A percentile compares a stretch with the other conserved stretches of the same genome.
These are phyloP conservation scores for Pollenia angustigena DNA, from an alignment of 2,888 invertebrate species.

Conservation along the genomic window DNA sequence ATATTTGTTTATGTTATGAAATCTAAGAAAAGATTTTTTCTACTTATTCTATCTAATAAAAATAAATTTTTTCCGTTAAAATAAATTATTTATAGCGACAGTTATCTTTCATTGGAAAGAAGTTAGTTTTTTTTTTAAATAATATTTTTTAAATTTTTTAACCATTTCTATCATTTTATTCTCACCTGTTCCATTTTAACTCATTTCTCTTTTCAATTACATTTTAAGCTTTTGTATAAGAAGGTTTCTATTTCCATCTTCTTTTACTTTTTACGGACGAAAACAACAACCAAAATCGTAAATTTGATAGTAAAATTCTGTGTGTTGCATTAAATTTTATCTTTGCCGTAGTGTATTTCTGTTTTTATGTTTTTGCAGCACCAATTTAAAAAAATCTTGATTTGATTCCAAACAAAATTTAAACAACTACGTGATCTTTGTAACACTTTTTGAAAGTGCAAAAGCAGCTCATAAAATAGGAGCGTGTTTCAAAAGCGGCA, in stretches of 20 bases:
- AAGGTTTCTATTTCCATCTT: background rate
- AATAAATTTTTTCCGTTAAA: too few relatives aligned
- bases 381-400: conserved; percentile 7
- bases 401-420: conserved; percentile 6
- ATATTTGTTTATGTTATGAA: too few relatives aligned
- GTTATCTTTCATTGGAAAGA: too few relatives aligned
- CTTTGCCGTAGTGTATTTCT: background rate
- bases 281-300: conserved; percentile 48
- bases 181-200: background rate
- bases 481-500: conserved; percentile 9
- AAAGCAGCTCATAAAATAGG: conserved; percentile 1
- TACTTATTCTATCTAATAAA: too few relatives aligned
- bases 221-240: conserved; percentile 13
- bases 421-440: conserved; percentile 8
- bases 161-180: conserved; percentile 15
- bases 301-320: conserved; percentile 64
- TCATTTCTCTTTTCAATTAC: conserved; percentile 8
- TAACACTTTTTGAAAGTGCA: background rate
- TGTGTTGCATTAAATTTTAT: conserved; percentile 60
- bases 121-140: too few relatives aligned
- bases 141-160: too few relatives aligned
- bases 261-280: background rate
- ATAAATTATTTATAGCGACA: too few relatives aligned
- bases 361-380: conserved; percentile 47
- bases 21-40: too few relatives aligned